These are phyloP conservation scores for Aculops lycopersici DNA, from an alignment of 1,140 invertebrate genomes.

Conservation along the genomic window DNA sequence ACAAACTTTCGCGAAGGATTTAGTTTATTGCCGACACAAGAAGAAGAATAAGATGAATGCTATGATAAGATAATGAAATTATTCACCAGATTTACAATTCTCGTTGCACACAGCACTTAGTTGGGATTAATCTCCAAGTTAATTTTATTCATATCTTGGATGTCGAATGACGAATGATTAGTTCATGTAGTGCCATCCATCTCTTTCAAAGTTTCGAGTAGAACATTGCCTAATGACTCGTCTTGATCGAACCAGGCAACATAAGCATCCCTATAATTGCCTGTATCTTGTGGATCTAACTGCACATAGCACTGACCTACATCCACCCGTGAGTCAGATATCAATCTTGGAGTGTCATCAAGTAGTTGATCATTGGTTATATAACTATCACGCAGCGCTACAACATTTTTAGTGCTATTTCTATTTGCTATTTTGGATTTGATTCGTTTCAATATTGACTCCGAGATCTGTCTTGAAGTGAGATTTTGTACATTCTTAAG, in stretches of 20 bases:
- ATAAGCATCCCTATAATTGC: conserved; percentile 51
- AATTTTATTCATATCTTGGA: too few relatives aligned
- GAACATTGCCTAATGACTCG: conserved; percentile 63
- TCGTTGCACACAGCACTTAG: too few relatives aligned
- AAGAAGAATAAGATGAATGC: too few relatives aligned
- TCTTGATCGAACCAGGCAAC: conserved; percentile 90
- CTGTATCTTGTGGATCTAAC: conserved; percentile 32
- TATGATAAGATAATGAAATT: too few relatives aligned
- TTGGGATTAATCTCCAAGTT: too few relatives aligned
- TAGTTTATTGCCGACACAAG: too few relatives aligned
- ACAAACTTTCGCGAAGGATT: too few relatives aligned
- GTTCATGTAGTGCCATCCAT: too few relatives aligned
- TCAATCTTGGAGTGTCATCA: conserved; percentile 49
- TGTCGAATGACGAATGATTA: too few relatives aligned
- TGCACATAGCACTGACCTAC: conserved; percentile 26
- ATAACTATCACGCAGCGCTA: too few relatives aligned
- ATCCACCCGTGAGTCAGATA: conserved; percentile 30
- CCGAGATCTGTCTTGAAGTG: conserved; percentile 33
- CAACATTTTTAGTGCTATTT: too few relatives aligned
- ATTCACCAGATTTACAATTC: too few relatives aligned
- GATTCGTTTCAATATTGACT: conserved; percentile 34
- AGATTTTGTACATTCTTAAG: conserved; percentile 33
- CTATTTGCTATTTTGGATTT: conserved; percentile 23
- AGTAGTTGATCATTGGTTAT: conserved; percentile 35
- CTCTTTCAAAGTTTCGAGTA: conserved; percentile 21